Base-by-base conservation (phyloP, 1,140 invertebrate species). In the Conus betulinus region DNA sequence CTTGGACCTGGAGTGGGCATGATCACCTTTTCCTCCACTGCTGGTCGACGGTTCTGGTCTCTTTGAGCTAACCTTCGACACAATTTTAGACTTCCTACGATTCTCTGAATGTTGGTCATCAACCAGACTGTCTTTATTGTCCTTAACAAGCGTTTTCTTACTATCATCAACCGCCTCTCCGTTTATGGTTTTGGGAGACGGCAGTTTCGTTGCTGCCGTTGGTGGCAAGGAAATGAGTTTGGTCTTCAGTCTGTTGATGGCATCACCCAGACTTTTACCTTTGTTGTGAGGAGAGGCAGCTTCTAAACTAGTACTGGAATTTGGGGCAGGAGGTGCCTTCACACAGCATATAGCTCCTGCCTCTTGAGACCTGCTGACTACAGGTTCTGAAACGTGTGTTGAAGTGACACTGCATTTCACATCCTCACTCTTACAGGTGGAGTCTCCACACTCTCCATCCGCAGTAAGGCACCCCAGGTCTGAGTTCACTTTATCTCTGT, bases 231-330 rank as follows among this genome's bases (percentile, higher is more conserved):
- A 23, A 6, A 23, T n/a, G 67, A 71, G 67, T 71, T 71, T 71
- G 67, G 11, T 60, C 78, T 60, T 76, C 74, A 85, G 55, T 78
- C 71, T 51, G 51, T 85, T 52, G 25, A 85, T 27, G 71, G 27
- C 76, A 20, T 23, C 55, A 7, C 17, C 25, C 55, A 71, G 51
- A 13, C 51, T 17, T 81, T 23, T 23, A 13, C 51, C 39, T 53
- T 81, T 81, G 79, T 3, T 53, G 23, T n/a, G 15, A 20, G 67
- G 23, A 23, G 67, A 71, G 67, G 20, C 67, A 71, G 20, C 67
- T 71, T 13, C 17, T 71, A 20, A 71, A 23, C 20, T 6, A 71
- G 67, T n/a, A 7, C 6, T n/a, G 4, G 67, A 71, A 71, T 23
- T 10, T 23, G 11, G 57, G 57, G 57, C 57, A 60, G 8, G 15